Evolutionary conservation across 2,797 vertebrate species (phyloP), one percentile per base, ranked within the genome.

Genomic region (Buphagus erythrorhynchus): DNA sequence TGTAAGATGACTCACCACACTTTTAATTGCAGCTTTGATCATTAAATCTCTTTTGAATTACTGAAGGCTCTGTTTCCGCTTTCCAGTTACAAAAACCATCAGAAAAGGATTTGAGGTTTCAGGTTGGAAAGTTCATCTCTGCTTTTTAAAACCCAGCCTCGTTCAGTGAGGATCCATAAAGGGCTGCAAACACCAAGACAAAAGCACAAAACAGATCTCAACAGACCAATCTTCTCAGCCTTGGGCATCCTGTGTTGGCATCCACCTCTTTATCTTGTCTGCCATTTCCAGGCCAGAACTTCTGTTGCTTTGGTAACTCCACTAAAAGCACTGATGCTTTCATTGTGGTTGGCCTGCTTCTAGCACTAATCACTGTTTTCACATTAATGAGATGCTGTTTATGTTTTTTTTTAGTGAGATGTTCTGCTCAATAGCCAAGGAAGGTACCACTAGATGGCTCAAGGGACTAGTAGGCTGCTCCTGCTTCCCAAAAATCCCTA

Each of bases 1-100:
- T 90, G 66, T 63, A 21, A 86, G 80, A 79, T 95, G 95, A 95
- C 73, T 96, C 95, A 95, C 82, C 90, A 81, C 5, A 3, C 63
- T 61, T 55, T 45, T 95, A 95, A 93, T 81, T 94, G 82, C 77
- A 95, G 66, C 95, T 96, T 95, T 93, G 95, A 95, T 93, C 85
- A 51, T 59, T 75, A 69, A 91, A 95, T 95, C 89, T 91, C 84
- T 88, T 84, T 73, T 36, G 66, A 88, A 86, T 97, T 81, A 86
- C 93, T 76, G 66, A 71, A 76, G 79, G 63, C 25, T 72, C 77
- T 25, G 57, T 81, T 96, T 94, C 89, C 20, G 3, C 67, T 94
- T 90, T 51, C 63, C 66, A 67, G 66, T 79, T 29, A 91, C 74
- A n/a, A 85, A 95, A 91, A 59, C 28, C 89, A 73, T 38, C 87